phyloP scores from a whole-genome alignment of 2,797 vertebrate species.

The Crocidura indochinensis region DNA sequence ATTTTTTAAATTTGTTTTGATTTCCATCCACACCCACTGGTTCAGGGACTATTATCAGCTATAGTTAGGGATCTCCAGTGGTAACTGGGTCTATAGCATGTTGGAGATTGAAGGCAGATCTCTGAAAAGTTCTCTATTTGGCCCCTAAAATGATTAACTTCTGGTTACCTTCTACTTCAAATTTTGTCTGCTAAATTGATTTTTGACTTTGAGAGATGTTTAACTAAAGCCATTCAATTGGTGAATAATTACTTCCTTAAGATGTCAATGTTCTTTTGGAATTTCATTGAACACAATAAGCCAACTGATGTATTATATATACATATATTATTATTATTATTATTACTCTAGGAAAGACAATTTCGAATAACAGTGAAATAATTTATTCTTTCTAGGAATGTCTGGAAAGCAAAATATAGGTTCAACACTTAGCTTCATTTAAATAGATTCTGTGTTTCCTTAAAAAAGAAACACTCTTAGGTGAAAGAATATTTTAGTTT shows the following conservation, averaged over 20 bases:
- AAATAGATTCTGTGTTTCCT: constrained; percentile 36
- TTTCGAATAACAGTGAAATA: not conserved
- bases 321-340: not conserved
- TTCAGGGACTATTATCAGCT: too few species aligned
- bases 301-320: not conserved
- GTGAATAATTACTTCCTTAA: constrained; percentile 26
- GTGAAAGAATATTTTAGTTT: constrained; percentile 42
- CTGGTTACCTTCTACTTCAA: constrained; percentile 50
- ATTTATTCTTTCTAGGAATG: constrained; percentile 35
- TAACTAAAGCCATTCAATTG: constrained; percentile 50
- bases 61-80: too few species aligned
- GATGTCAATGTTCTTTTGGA: not conserved
- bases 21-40: too few species aligned
- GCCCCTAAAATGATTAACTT: not conserved
- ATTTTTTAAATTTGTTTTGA: too few species aligned
- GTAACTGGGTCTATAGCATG: too few species aligned
- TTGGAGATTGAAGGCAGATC: too few species aligned
- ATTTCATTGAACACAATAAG: not conserved
- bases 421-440: constrained; percentile 7
- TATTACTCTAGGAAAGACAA: constrained; percentile 32
- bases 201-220: constrained; percentile 27
- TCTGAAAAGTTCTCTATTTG: too few species aligned
- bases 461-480: constrained; percentile 17
- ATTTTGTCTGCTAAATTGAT: constrained; percentile 18
- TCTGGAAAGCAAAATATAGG: constrained; percentile 51